phyloP scores from a whole-genome alignment of 2,888 invertebrate genomes.

The Drosophila vallismaia region DNA sequence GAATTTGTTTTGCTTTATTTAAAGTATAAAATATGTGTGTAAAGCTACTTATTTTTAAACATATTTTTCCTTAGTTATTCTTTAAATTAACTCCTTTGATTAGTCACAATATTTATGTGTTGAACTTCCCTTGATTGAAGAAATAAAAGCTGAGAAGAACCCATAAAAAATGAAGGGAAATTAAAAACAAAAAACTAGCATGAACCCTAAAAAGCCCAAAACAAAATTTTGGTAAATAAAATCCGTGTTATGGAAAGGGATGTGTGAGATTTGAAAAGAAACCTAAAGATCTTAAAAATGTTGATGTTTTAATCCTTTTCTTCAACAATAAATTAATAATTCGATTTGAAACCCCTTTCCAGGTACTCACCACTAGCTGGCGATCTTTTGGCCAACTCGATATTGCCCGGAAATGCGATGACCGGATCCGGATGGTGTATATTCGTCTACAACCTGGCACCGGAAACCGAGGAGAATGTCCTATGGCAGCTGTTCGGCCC shows the following conservation, averaged over 20 bases:
- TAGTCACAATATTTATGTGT: background rate
- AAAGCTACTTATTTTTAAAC: no score
- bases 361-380: conserved; percentile 92
- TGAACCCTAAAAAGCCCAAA: background rate
- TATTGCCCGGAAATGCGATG: conserved; percentile 93
- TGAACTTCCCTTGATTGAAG: background rate
- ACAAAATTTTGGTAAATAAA: background rate
- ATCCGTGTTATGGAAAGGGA: background rate
- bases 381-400: conserved; percentile 89
- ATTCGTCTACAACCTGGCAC: conserved; percentile 97
- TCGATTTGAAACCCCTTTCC: background rate
- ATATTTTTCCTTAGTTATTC: background rate
- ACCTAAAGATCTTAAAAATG: background rate
- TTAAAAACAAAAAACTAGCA: background rate
- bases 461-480: conserved; percentile 97
- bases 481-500: conserved; percentile 99
- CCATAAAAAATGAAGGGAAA: background rate
- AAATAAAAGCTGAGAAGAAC: background rate
- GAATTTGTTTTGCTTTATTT: background rate
- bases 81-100: background rate
- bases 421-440: conserved; percentile 92
- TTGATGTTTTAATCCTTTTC: background rate
- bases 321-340: background rate
- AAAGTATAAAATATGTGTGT: background rate
- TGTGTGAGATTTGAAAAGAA: background rate